Evolutionary conservation across 2,888 invertebrate genomes (phyloP).

Genomic region (Dascillus cervinus): DNA sequence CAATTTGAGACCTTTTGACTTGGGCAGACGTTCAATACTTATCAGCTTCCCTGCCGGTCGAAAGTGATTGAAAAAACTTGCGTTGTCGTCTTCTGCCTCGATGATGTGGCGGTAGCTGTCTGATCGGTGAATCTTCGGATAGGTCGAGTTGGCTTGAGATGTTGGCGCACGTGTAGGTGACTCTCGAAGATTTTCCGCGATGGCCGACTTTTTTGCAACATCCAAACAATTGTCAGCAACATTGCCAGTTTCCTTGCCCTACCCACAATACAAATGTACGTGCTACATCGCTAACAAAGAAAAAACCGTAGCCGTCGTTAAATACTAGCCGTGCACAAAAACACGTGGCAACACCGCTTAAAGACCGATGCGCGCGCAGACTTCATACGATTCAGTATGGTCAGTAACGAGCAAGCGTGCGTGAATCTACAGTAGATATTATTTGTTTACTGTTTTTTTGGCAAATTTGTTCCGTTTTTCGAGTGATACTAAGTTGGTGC

Average conservation of each 20-base stretch:
- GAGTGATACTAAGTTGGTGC: too few relatives aligned
- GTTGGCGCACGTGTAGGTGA: slow-evolving; percentile 13
- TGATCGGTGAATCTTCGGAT: slow-evolving; percentile 47
- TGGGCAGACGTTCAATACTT: slow-evolving; percentile 39
- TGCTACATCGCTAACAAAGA: background rate
- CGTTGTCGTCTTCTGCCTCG: slow-evolving; percentile 33
- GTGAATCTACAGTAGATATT: too few relatives aligned
- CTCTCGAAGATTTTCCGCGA: slow-evolving; percentile 5
- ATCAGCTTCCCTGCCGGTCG: slow-evolving; percentile 36
- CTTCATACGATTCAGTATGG: too few relatives aligned
- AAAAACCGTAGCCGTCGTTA: background rate
- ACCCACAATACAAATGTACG: slow-evolving; percentile 37
- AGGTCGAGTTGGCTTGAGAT: slow-evolving; percentile 15
- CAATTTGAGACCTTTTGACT: slow-evolving; percentile 37
- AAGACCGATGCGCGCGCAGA: too few relatives aligned
- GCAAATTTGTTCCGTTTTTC: too few relatives aligned
- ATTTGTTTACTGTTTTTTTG: too few relatives aligned
- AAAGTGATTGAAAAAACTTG: slow-evolving; percentile 38
- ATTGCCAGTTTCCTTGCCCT: slow-evolving; percentile 45
- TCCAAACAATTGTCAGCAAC: slow-evolving; percentile 48
- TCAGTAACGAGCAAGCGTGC: too few relatives aligned
- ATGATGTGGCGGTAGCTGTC: slow-evolving; percentile 42
- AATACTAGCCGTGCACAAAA: too few relatives aligned
- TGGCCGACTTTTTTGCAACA: slow-evolving; percentile 36
- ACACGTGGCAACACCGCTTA: too few relatives aligned